phyloP scores from a whole-genome alignment of 2,888 invertebrate species.

The Tenthredo mesomela region DNA sequence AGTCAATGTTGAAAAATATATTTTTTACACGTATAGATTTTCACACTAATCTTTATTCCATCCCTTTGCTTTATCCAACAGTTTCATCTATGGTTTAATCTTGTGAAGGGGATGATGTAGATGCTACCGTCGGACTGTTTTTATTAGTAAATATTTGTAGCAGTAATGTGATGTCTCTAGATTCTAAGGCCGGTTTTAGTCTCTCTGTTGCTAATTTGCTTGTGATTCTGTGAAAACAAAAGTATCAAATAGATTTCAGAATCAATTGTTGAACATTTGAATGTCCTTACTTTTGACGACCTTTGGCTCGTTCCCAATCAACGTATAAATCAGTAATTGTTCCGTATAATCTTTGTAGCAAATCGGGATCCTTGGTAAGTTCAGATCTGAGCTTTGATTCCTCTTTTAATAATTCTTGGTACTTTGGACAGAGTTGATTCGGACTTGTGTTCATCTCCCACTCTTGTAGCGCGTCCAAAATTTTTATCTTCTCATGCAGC shows the following conservation, averaged over 20 bases:
- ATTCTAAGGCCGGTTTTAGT: slow-evolving; percentile 68
- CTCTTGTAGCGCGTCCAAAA: slow-evolving; percentile 71
- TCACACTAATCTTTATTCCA: slow-evolving; percentile 57
- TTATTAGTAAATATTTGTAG: slow-evolving; percentile 67
- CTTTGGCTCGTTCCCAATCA: slow-evolving; percentile 75
- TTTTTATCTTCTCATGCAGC: slow-evolving; percentile 68
- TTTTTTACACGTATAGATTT: slow-evolving; percentile 75
- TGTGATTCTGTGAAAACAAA: slow-evolving; percentile 65
- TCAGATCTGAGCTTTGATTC: slow-evolving; percentile 66
- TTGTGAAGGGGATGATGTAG: background rate
- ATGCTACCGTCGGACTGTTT: background rate
- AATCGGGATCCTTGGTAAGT: slow-evolving; percentile 66
- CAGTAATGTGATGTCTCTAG: slow-evolving; percentile 67
- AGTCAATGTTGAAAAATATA: slow-evolving; percentile 75
- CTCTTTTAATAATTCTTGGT: slow-evolving; percentile 69
- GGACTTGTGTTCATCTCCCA: slow-evolving; percentile 72
- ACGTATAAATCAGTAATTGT: slow-evolving; percentile 73
- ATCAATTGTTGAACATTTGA: background rate
- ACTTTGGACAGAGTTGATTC: slow-evolving; percentile 68
- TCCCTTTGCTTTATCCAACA: background rate
- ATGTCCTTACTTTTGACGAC: slow-evolving; percentile 69
- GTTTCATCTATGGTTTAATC: background rate
- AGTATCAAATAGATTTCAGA: background rate
- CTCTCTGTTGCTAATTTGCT: slow-evolving; percentile 69
- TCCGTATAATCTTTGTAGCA: slow-evolving; percentile 69